Conservation (phyloP, 2,797 vertebrate genomes). For the Pampus argenteus region DNA sequence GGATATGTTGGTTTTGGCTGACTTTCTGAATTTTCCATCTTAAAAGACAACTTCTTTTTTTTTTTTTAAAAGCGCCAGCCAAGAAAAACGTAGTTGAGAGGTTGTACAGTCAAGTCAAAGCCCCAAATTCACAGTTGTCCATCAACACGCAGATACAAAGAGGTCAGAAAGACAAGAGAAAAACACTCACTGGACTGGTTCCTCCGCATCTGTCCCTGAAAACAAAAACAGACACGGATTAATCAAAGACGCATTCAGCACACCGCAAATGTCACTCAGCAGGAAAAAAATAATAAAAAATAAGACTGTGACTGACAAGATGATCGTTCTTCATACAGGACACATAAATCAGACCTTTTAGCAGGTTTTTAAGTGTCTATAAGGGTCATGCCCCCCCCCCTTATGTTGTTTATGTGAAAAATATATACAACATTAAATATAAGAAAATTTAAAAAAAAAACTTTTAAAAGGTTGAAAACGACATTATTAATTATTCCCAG, state of each 20-base stretch:
- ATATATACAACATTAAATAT: constrained; percentile 11
- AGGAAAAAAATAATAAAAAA: constrained; percentile 12
- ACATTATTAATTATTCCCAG: constrained; percentile 67
- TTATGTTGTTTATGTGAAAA: constrained; percentile 4
- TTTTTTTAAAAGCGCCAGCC: constrained; percentile 72
- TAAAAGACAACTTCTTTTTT: constrained; percentile 74
- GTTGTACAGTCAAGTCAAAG: constrained; percentile 53
- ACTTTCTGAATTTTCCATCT: constrained; percentile 66
- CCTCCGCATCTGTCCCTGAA: constrained; percentile 92
- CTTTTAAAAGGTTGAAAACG: constrained; percentile 24
- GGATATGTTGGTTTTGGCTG: constrained; percentile 77
- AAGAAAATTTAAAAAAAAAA: constrained; percentile 10
- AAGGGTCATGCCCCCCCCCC: no score
- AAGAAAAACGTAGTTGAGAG: constrained; percentile 73
- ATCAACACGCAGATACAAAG: constrained; percentile 52
- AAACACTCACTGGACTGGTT: constrained; percentile 97
- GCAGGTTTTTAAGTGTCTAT: background rate
- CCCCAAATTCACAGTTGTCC: constrained; percentile 40
- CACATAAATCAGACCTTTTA: constrained; percentile 14
- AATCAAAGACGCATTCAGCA: constrained; percentile 43
- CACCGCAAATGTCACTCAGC: constrained; percentile 7
- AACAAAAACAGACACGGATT: constrained; percentile 75
- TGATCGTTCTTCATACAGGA: background rate
- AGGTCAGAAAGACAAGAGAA: constrained; percentile 47
- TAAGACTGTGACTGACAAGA: constrained; percentile 5